Evolutionary conservation across 1,140 invertebrate species (phyloP).

Genomic region (Lepidotrigona ventralis): DNA sequence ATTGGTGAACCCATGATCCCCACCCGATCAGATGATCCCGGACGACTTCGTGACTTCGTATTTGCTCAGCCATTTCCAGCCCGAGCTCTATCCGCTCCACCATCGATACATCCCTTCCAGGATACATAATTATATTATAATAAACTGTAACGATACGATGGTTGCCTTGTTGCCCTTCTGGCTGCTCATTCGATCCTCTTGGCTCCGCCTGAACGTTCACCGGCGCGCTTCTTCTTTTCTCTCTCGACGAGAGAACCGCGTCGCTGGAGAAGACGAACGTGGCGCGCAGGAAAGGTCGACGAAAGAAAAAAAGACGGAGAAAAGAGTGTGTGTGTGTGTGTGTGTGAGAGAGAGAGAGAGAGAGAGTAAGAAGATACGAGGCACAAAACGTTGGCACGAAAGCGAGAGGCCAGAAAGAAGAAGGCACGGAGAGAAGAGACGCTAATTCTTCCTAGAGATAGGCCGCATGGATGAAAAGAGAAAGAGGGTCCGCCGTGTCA

Average conservation of each 20-base stretch:
- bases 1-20: slow-evolving; percentile 67
- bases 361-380: not conserved
- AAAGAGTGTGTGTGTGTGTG: too few relatives aligned
- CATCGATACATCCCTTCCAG: slow-evolving; percentile 70
- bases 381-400: not conserved
- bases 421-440: slow-evolving; percentile 51
- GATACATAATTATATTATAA: slow-evolving; percentile 81
- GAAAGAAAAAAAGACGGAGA: too few relatives aligned
- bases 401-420: slow-evolving; percentile 25
- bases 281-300: slow-evolving; percentile 11
- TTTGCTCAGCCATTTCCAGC: slow-evolving; percentile 75
- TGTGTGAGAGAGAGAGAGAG: not conserved
- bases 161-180: slow-evolving; percentile 53
- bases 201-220: slow-evolving; percentile 26
- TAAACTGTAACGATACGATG: slow-evolving; percentile 78
- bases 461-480: not conserved
- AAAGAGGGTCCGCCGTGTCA: slow-evolving; percentile 65
- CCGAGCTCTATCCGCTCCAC: slow-evolving; percentile 63
- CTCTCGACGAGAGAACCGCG: slow-evolving; percentile 22
- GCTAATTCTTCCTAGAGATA: slow-evolving; percentile 67
- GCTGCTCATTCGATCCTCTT: slow-evolving; percentile 24
- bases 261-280: not conserved
- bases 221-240: not conserved
- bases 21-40: slow-evolving; percentile 69
- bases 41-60: slow-evolving; percentile 78